Conservation (phyloP, 2,113 vertebrate genomes). For the Hemichromis elongatus region DNA sequence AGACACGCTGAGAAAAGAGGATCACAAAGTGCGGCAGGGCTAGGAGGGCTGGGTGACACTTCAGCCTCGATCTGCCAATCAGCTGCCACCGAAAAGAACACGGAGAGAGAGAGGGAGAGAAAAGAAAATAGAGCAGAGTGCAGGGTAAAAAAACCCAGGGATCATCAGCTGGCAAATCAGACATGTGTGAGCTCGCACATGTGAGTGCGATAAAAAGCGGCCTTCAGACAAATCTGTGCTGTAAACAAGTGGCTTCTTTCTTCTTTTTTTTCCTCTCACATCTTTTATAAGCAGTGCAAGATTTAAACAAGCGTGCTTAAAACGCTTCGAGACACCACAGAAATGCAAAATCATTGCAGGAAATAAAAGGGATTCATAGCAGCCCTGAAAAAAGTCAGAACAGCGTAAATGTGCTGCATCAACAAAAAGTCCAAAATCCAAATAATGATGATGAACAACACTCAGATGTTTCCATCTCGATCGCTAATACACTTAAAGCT, state of each 20-base stretch:
- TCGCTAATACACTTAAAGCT: neutral
- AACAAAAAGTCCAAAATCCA: neutral
- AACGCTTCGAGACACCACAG: neutral
- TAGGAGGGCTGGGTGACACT: slow-evolving; percentile 25
- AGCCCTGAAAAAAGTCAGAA: neutral
- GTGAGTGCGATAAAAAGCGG: neutral
- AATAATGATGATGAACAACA: neutral
- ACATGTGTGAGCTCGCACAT: neutral
- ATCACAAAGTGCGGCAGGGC: slow-evolving; percentile 6
- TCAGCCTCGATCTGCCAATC: slow-evolving; percentile 66
- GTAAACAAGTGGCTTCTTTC: neutral
- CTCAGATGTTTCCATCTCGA: neutral
- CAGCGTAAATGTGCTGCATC: neutral
- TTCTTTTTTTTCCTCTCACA: neutral
- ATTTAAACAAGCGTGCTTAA: neutral
- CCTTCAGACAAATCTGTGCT: slow-evolving; percentile 18
- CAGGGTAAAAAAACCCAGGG: neutral
- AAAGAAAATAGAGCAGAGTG: neutral
- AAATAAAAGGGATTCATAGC: neutral
- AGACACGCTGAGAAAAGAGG: slow-evolving; percentile 9
- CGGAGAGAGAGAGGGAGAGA: neutral
- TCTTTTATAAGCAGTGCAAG: neutral
- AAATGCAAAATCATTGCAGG: neutral
- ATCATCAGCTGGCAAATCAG: slow-evolving; percentile 17
- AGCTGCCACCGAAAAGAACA: slow-evolving; percentile 30